Base-by-base conservation (phyloP, 2,888 invertebrate genomes). In the Eulithis testata region DNA sequence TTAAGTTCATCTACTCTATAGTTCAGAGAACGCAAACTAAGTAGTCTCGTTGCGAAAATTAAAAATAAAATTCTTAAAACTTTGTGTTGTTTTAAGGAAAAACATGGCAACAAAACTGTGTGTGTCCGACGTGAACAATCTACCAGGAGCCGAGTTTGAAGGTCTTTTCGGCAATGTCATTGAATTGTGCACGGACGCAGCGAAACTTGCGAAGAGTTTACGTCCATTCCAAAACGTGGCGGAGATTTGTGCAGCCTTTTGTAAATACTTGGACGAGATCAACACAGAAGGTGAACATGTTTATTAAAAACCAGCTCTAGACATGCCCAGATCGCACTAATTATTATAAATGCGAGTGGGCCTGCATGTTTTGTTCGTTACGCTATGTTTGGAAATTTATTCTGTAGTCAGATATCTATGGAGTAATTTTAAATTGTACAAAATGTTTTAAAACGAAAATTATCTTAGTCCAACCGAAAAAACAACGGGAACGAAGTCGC, bases 131-230 rank as follows among this genome's bases (percentile, higher is more conserved):
- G 94, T 95, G 0, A 95, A 95, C 80, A 86, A 84, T 57, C 80
- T 95, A 72, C 81, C 85, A 53, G 86, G 81, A 53, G 91, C 94
- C 52, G 88, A 94, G 69, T 95, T 95, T 80, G 92, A 93, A 68
- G 86, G 89, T 77, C 82, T 94, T 60, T 95, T 95, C 78, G 91
- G 91, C 21, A 95, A 95, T 85, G 94, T 95, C n/a, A 94, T 95
- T 60, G 95, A 95, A 78, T 85, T 94, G 66, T 94, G 92, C 76
- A 86, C 92, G 8, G 91, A 91, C 66, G 95, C 94, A 27, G 94
- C 95, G 0, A 82, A 80, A 49, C 77, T 84, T 37, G 93, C 94
- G 40, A 87, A 89, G 65, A 82, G 84, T 53, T 83, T 87, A 72
- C 83, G 94, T 51, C 95, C 95, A 2, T 95, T 95, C 79, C 65